phyloP scores from a whole-genome alignment of 2,888 invertebrate genomes.

The Ormia ochracea region DNA sequence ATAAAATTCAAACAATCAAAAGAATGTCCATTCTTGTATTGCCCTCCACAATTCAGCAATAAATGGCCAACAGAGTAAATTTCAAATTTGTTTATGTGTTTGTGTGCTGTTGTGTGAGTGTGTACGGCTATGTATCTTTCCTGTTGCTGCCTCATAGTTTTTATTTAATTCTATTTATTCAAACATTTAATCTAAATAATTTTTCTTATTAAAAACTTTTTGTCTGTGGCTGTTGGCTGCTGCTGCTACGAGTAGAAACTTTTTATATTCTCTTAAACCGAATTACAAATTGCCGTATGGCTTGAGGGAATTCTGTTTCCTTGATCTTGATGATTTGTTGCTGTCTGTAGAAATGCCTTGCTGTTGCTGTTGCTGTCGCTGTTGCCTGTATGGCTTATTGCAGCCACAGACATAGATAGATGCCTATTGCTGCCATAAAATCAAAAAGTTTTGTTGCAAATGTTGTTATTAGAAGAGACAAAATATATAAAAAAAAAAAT shows the following conservation, averaged over 20 bases:
- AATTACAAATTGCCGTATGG: slow-evolving; percentile 67
- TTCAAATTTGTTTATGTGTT: too few relatives aligned
- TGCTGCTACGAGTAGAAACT: background rate
- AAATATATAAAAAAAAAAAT: background rate
- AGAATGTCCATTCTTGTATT: too few relatives aligned
- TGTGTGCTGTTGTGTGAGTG: background rate
- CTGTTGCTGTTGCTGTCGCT: background rate
- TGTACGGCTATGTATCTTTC: too few relatives aligned
- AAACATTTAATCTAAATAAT: slow-evolving; percentile 5
- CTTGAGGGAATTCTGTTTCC: slow-evolving; percentile 62
- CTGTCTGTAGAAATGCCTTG: slow-evolving; percentile 12
- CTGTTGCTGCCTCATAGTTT: background rate
- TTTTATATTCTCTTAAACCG: slow-evolving; percentile 56
- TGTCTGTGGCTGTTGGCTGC: background rate
- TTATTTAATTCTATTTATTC: slow-evolving; percentile 12
- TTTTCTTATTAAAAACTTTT: slow-evolving; percentile 10
- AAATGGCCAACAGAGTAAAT: too few relatives aligned
- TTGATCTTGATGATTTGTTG: slow-evolving; percentile 27
- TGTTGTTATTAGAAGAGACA: slow-evolving; percentile 4
- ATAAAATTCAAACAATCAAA: slow-evolving; percentile 21
- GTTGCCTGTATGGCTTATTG: slow-evolving; percentile 6
- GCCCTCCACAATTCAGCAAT: too few relatives aligned
- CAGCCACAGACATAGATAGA: background rate
- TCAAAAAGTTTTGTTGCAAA: slow-evolving; percentile 25
- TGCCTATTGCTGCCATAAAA: slow-evolving; percentile 18